These are phyloP conservation scores for Hycleus cichorii DNA, from an alignment of 1,140 invertebrate genomes.

Conservation along the genomic window DNA sequence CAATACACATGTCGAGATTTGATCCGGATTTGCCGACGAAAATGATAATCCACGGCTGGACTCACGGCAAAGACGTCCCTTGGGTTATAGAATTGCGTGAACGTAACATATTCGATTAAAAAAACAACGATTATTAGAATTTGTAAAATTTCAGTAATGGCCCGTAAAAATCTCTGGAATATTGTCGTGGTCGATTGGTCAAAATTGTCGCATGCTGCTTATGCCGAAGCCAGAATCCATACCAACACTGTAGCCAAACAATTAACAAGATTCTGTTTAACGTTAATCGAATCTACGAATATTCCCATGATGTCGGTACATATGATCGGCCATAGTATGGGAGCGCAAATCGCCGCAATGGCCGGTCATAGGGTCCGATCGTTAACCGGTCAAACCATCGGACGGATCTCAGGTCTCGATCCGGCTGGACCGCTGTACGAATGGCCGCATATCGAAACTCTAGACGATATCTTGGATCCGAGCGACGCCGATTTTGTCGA, in stretches of 20 bases:
- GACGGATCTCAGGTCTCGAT: constrained; percentile 36
- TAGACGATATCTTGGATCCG: constrained; percentile 34
- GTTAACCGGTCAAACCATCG: constrained; percentile 15
- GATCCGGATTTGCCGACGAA: constrained; percentile 26
- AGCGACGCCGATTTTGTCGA: constrained; percentile 44
- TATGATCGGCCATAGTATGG: constrained; percentile 38
- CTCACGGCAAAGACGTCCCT: constrained; percentile 26
- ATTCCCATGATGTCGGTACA: constrained; percentile 26
- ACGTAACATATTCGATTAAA: constrained; percentile 10
- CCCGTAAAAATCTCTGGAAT: constrained; percentile 24
- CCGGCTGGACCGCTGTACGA: constrained; percentile 28
- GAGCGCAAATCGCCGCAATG: constrained; percentile 38
- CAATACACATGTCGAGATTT: constrained; percentile 22
- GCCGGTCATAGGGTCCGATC: constrained; percentile 28
- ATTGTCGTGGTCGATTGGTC: constrained; percentile 34
- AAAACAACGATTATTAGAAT: too few relatives aligned
- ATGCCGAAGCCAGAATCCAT: constrained; percentile 27
- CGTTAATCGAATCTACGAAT: background rate
- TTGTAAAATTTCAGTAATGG: constrained; percentile 23
- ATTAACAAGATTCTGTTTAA: constrained; percentile 14
- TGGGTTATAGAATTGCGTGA: constrained; percentile 34
- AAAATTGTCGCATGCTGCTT: constrained; percentile 22
- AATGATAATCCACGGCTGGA: constrained; percentile 34
- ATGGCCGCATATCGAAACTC: constrained; percentile 25
- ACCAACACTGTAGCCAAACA: constrained; percentile 24